These are phyloP conservation scores for Cristatella mucedo DNA, from an alignment of 2,888 invertebrate species.

Conservation along the genomic window DNA sequence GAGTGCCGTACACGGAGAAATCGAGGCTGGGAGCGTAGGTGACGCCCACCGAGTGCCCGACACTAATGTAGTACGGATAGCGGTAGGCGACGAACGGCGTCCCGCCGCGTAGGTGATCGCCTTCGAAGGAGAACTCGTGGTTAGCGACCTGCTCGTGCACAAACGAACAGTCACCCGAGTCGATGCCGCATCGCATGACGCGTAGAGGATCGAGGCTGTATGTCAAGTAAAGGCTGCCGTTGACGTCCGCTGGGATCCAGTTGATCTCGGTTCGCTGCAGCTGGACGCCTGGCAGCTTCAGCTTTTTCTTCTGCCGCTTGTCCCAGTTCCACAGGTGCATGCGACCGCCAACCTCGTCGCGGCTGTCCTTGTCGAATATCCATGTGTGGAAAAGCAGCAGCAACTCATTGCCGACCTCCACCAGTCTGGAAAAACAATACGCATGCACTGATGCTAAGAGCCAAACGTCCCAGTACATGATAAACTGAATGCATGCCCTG, in stretches of 20 bases:
- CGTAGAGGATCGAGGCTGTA: conserved; percentile 7
- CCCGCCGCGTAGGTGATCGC: conserved; percentile 7
- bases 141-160: conserved; percentile 1
- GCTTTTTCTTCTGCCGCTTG: neutral
- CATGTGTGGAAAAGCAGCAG: conserved; percentile 6
- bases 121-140: neutral
- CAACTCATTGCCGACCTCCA: neutral
- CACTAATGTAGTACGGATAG: conserved; percentile 7
- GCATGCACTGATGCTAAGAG: too few species aligned
- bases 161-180: conserved; percentile 3
- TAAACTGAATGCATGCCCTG: too few species aligned
- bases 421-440: conserved; percentile 2
- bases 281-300: neutral
- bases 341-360: conserved; percentile 2
- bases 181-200: conserved; percentile 2
- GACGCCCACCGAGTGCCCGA: conserved; percentile 3
- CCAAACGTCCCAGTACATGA: too few species aligned
- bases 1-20: conserved; percentile 4
- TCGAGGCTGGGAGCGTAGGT: conserved; percentile 2
- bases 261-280: conserved; percentile 8
- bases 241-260: conserved; percentile 8
- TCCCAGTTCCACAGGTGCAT: conserved; percentile 5
- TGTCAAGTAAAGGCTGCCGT: conserved; percentile 4
- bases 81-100: conserved; percentile 5
- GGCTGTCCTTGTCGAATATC: conserved; percentile 1